phyloP scores from a whole-genome alignment of 2,888 invertebrate species.

The Trissoscelio sp. region DNA sequence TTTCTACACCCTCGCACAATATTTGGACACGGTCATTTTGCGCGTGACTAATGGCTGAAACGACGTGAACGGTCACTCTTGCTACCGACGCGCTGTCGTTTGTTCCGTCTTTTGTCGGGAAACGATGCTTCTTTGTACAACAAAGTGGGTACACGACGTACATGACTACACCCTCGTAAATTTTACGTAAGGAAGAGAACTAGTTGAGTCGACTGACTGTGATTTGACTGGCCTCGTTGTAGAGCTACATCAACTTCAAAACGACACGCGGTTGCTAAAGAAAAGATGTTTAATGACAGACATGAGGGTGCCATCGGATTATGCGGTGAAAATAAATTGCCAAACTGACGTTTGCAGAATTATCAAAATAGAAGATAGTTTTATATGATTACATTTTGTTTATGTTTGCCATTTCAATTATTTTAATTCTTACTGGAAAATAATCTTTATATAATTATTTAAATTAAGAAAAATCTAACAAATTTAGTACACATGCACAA shows the following conservation, averaged over 20 bases:
- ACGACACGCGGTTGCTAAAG: constrained; percentile 48
- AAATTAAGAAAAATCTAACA: too few relatives aligned
- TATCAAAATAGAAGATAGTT: neutral
- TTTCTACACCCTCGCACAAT: constrained; percentile 75
- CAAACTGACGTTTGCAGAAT: neutral
- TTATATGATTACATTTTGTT: too few relatives aligned
- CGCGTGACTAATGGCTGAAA: constrained; percentile 73
- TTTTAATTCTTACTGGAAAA: too few relatives aligned
- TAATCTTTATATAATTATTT: too few relatives aligned
- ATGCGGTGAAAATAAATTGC: constrained; percentile 42
- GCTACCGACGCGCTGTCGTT: constrained; percentile 72
- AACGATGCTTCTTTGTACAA: constrained; percentile 75
- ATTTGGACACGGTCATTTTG: constrained; percentile 76
- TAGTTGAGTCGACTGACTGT: constrained; percentile 33
- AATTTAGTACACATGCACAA: too few relatives aligned
- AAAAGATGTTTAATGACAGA: constrained; percentile 48
- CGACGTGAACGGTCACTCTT: constrained; percentile 64
- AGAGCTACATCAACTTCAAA: constrained; percentile 38
- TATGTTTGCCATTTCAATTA: too few relatives aligned
- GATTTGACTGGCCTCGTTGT: constrained; percentile 36
- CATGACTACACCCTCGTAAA: constrained; percentile 70
- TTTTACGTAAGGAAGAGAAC: constrained; percentile 44
- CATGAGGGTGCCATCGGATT: constrained; percentile 38
- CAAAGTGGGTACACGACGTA: constrained; percentile 72
- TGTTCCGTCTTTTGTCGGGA: constrained; percentile 73